phyloP scores from a whole-genome alignment of 2,113 vertebrate species.

The Meriones unguiculatus region DNA sequence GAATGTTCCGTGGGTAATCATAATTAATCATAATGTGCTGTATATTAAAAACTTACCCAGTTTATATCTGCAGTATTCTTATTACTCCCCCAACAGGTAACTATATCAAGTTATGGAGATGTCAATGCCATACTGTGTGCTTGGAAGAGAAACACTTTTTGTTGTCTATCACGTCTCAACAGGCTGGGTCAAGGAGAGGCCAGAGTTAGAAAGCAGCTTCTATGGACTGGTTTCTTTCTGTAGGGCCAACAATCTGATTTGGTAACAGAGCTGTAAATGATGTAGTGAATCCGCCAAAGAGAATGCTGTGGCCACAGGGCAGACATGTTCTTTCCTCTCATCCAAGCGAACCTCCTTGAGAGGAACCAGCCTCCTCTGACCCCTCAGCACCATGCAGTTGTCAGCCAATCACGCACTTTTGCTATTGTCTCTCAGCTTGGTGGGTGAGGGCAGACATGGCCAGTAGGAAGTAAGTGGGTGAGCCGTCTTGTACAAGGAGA shows the following conservation, averaged over 20 bases:
- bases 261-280: background rate
- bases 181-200: background rate
- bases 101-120: too few species aligned
- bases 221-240: background rate
- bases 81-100: background rate
- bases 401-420: background rate
- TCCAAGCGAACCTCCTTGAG: background rate
- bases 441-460: background rate
- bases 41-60: background rate
- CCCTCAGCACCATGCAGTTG: background rate
- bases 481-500: background rate
- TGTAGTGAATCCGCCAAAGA: background rate
- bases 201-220: conserved; percentile 17
- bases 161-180: background rate
- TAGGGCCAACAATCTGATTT: background rate
- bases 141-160: background rate
- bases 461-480: background rate
- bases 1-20: background rate
- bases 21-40: background rate
- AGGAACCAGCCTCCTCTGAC: background rate
- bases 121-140: background rate
- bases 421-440: background rate
- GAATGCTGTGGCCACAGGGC: background rate
- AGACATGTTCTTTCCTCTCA: background rate
- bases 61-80: background rate